Percentiles rank a stretch among this genome's conserved stretches.
Evolutionary conservation across 2,888 invertebrate species (phyloP).

Genomic region (Drosophila ustulata): DNA sequence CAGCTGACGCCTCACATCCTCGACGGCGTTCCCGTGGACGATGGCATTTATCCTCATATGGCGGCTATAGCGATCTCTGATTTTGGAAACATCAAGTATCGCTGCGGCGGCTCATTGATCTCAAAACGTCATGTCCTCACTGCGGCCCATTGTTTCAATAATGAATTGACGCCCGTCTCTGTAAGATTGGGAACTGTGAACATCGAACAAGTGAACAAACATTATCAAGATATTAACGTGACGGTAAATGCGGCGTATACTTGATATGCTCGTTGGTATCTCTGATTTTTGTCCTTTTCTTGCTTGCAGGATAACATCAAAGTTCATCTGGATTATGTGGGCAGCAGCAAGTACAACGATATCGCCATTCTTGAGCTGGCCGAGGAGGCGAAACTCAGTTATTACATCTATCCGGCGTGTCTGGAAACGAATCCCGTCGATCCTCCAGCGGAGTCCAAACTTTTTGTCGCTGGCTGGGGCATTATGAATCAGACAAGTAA

Average conservation of each 20-base stretch:
- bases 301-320: slow-evolving; percentile 54
- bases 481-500: slow-evolving; percentile 55
- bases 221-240: slow-evolving; percentile 60
- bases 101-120: slow-evolving; percentile 82
- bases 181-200: slow-evolving; percentile 80
- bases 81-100: slow-evolving; percentile 53
- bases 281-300: too few relatives aligned
- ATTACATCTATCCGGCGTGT: slow-evolving; percentile 69
- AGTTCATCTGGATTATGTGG: slow-evolving; percentile 73
- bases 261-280: neutral
- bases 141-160: slow-evolving; percentile 81
- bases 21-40: slow-evolving; percentile 67
- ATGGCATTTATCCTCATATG: slow-evolving; percentile 83
- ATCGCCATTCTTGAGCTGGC: slow-evolving; percentile 76
- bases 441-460: slow-evolving; percentile 51
- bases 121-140: slow-evolving; percentile 76
- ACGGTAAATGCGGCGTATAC: slow-evolving; percentile 52
- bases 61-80: slow-evolving; percentile 72
- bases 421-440: slow-evolving; percentile 66
- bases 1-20: slow-evolving; percentile 73
- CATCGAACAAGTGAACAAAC: slow-evolving; percentile 41
- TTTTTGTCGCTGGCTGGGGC: slow-evolving; percentile 83
- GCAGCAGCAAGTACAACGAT: slow-evolving; percentile 76
- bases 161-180: slow-evolving; percentile 49
- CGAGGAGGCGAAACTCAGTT: slow-evolving; percentile 37